Evolutionary conservation across 2,113 vertebrate genomes (phyloP).

Genomic region (Antennarius striatus): DNA sequence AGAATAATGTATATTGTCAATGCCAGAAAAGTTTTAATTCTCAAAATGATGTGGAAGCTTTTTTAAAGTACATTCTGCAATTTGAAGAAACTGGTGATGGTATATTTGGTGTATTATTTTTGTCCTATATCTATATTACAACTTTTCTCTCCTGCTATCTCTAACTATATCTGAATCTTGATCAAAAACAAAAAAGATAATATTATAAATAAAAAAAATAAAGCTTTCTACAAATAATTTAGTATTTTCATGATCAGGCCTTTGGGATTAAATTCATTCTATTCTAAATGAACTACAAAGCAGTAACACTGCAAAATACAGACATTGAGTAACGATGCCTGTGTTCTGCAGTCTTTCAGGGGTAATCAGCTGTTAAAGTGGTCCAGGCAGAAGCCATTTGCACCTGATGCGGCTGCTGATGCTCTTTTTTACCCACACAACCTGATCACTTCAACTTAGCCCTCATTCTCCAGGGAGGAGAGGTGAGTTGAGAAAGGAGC

Average conservation of each 20-base stretch:
- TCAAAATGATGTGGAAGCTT: too few species aligned
- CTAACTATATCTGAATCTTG: too few species aligned
- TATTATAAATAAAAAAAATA: not conserved
- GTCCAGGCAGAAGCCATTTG: slow-evolving; percentile 42
- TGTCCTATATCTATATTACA: too few species aligned
- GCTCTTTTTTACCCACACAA: slow-evolving; percentile 6
- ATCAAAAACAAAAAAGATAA: too few species aligned
- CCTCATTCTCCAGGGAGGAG: slow-evolving; percentile 9
- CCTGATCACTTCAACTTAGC: slow-evolving; percentile 22
- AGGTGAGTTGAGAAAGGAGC: slow-evolving; percentile 14
- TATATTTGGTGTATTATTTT: too few species aligned
- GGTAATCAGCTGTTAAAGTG: slow-evolving; percentile 26
- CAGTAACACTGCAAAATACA: too few species aligned
- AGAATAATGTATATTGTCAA: too few species aligned
- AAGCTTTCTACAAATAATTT: not conserved
- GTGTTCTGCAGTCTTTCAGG: not conserved
- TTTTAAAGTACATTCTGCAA: too few species aligned
- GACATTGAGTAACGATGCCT: not conserved
- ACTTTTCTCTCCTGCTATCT: too few species aligned
- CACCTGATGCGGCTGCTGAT: slow-evolving; percentile 18
- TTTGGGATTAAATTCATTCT: not conserved
- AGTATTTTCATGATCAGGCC: not conserved
- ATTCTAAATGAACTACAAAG: not conserved
- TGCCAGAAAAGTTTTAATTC: too few species aligned
- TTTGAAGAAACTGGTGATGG: too few species aligned